These are phyloP conservation scores for Cassiopea andromeda DNA, from an alignment of 30 jellyfish, hydroid and myxozoan genomes.

Conservation along the genomic window DNA sequence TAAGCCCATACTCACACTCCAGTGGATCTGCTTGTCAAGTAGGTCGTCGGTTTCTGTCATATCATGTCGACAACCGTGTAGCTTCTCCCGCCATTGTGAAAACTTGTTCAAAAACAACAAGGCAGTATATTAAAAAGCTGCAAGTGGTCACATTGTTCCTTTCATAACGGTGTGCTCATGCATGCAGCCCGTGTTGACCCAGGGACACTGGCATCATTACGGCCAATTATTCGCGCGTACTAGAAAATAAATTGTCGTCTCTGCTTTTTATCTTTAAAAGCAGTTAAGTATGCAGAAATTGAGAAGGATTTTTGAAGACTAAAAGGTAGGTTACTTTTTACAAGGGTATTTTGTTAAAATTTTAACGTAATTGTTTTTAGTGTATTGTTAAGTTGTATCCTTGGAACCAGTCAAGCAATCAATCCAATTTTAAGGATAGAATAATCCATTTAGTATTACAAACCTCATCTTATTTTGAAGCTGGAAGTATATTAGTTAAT, in stretches of 20 bases:
- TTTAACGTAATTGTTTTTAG: neutral
- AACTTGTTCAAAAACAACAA: slow-evolving; percentile 24
- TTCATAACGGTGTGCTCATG: slow-evolving; percentile 54
- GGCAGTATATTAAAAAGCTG: neutral
- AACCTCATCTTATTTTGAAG: too few relatives aligned
- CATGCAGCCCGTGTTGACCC: slow-evolving; percentile 75
- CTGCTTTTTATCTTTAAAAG: neutral
- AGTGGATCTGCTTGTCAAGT: neutral
- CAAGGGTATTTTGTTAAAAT: neutral
- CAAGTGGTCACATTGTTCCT: slow-evolving; percentile 28
- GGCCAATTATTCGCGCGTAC: slow-evolving; percentile 34
- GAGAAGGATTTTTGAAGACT: neutral
- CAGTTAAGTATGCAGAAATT: slow-evolving; percentile 34
- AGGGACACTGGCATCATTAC: slow-evolving; percentile 67
- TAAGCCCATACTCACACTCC: neutral
- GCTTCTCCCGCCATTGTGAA: slow-evolving; percentile 1
- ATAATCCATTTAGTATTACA: too few relatives aligned
- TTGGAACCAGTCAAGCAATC: neutral
- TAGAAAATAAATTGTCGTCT: neutral
- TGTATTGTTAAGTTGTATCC: neutral
- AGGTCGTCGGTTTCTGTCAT: neutral
- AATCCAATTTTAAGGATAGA: too few relatives aligned
- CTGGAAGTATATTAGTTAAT: too few relatives aligned
- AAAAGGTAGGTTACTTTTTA: neutral
- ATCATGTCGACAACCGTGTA: neutral